phyloP scores from a whole-genome alignment of 2,797 vertebrate species.

The Chloroceryle amazona region DNA sequence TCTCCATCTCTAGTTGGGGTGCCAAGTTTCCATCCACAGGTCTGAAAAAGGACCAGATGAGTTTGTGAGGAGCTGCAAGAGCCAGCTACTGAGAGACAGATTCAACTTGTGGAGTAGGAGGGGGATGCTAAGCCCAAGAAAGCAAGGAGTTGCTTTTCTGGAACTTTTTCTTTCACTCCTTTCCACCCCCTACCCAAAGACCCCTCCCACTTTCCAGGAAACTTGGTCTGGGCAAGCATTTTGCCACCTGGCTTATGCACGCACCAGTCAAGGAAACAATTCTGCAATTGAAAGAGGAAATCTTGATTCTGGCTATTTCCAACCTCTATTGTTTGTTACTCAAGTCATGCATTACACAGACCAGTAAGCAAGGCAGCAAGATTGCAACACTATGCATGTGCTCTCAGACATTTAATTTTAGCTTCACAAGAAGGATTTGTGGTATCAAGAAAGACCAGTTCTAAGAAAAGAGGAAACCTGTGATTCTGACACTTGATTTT shows the following conservation, averaged over 20 bases:
- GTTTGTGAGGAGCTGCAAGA: neutral
- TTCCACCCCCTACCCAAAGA: neutral
- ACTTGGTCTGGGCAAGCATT: neutral
- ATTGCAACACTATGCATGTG: constrained; percentile 73
- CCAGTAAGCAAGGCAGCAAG: constrained; percentile 31
- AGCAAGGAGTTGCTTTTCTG: neutral
- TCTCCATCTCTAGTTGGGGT: neutral
- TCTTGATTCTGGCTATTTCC: constrained; percentile 56
- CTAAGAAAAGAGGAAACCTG: constrained; percentile 74
- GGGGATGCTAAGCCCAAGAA: neutral
- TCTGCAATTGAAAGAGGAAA: constrained; percentile 73
- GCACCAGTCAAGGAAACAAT: constrained; percentile 70
- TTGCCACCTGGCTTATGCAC: constrained; percentile 64
- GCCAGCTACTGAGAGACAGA: neutral
- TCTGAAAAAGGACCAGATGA: neutral
- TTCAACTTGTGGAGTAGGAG: neutral
- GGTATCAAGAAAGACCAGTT: constrained; percentile 52
- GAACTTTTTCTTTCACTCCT: neutral
- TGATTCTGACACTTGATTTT: constrained; percentile 58
- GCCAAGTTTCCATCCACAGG: neutral
- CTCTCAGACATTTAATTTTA: constrained; percentile 77
- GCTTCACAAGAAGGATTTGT: constrained; percentile 42
- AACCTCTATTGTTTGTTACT: constrained; percentile 72
- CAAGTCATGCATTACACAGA: constrained; percentile 50
- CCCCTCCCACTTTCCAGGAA: constrained; percentile 37